These are phyloP conservation scores for Dasyurus viverrinus DNA, from an alignment of 2,113 vertebrate species.

Conservation along the genomic window DNA sequence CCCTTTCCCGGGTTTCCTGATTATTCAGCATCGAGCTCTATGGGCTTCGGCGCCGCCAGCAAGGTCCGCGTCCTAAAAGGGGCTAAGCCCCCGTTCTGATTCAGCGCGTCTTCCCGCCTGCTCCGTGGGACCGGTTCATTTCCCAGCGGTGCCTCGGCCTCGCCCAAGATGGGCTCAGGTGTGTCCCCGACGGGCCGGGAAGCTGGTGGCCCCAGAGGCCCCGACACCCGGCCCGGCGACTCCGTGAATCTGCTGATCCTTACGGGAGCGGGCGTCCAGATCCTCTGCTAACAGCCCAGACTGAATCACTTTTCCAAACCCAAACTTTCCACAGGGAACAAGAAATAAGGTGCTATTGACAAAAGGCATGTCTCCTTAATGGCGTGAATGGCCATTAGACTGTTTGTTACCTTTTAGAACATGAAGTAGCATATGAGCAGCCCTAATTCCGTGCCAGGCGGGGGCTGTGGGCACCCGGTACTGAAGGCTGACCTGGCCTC, in stretches of 20 bases:
- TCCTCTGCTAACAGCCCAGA: background rate
- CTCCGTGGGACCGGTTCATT: too few relatives aligned
- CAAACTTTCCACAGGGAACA: background rate
- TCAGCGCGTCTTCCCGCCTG: background rate
- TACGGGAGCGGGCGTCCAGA: background rate
- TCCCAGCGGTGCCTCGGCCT: background rate
- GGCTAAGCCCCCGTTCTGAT: background rate
- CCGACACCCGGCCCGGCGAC: too few relatives aligned
- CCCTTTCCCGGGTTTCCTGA: too few relatives aligned
- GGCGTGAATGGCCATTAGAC: background rate
- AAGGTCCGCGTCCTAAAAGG: background rate
- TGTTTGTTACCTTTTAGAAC: background rate
- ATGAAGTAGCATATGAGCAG: background rate
- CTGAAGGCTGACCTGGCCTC: background rate
- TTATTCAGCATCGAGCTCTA: background rate
- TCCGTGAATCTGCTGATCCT: background rate
- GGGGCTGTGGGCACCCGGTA: background rate
- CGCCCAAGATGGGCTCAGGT: background rate
- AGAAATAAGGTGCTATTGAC: background rate
- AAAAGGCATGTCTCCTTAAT: background rate
- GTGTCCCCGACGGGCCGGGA: background rate
- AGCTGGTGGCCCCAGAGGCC: background rate
- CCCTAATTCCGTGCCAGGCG: background rate
- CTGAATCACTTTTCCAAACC: background rate
- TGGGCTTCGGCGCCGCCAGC: background rate